Base-by-base conservation (phyloP, 2,888 invertebrate species). In the Ditula angustiorana region DNA sequence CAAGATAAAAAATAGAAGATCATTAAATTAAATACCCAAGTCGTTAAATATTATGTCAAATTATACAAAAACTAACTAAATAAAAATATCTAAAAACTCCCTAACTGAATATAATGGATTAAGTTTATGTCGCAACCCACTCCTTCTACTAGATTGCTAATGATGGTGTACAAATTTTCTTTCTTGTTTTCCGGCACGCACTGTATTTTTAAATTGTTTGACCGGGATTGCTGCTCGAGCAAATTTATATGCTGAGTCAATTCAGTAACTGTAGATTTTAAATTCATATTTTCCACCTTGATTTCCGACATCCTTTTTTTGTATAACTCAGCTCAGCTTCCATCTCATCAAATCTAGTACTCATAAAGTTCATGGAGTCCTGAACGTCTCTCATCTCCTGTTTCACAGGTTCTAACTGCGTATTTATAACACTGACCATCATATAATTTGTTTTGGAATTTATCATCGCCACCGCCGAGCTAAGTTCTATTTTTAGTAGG, bases 181-280 rank as follows among this genome's bases (percentile, higher is more conserved):
- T 30, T 35, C 23, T 67, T 61, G 11, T 56, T 28, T 49, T 70
- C 67, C 5, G 67, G 69, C 4, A 68, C 50, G 28, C 67, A 63
- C 33, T 70, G 68, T 1, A 68, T 19, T 58, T 67, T 68, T 1
- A 69, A 0, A 28, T 69, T 70, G 30, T 24, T 41, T 10, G 57
- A 63, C 0, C 44, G 44, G 3, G 21, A 7, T 19, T 44, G 37
- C 13, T 37, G 37, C 16, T 37, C 37, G n/a, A 37, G 37, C 5
- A 13, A 13, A n/a, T 13, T 37, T 13, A 37, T 37, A 37, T 37
- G 37, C 37, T n/a, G 37, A 37, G 37, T 37, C 13, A 37, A 37
- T n/a, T 37, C 37, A 13, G 37, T 37, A 13, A 37, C 37, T 13
- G n/a, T 37, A 13, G n/a, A 13, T 13, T 44, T 44, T 44, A 44